A percentile compares a stretch with the other conserved stretches of the same genome.
These are phyloP conservation scores for Eumaeus atala DNA, from an alignment of 1,140 invertebrate genomes.

Conservation along the genomic window DNA sequence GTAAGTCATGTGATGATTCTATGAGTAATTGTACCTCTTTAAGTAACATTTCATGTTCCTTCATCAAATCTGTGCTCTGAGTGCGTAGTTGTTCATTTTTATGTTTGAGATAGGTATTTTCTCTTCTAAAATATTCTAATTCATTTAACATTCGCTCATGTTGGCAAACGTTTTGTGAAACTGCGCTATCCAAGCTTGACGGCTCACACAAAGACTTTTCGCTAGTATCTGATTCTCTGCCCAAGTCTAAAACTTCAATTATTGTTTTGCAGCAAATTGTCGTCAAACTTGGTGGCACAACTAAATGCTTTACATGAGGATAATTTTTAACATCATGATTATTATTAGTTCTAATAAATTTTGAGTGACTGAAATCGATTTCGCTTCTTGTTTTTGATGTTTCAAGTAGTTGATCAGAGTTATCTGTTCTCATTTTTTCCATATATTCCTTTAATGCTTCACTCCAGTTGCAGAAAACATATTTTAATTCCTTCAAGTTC, in stretches of 20 bases:
- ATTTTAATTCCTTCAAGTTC: conserved; percentile 25
- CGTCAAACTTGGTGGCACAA: conserved; percentile 49
- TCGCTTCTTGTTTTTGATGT: conserved; percentile 6
- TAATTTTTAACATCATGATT: neutral
- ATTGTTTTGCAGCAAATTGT: conserved; percentile 56
- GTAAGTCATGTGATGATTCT: conserved; percentile 44
- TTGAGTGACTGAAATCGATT: conserved; percentile 10
- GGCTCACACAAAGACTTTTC: conserved; percentile 19
- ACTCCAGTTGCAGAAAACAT: neutral
- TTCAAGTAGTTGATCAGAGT: neutral
- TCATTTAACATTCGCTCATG: conserved; percentile 35
- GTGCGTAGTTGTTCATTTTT: conserved; percentile 33
- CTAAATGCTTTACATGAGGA: neutral
- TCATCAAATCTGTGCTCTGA: conserved; percentile 31
- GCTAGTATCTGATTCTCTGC: conserved; percentile 20
- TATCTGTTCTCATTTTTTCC: neutral
- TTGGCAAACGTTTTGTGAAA: conserved; percentile 27
- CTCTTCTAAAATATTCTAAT: conserved; percentile 26
- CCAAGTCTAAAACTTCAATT: conserved; percentile 34
- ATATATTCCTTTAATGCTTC: neutral
- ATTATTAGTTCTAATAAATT: neutral
- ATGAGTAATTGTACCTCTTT: conserved; percentile 48
- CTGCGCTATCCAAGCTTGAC: conserved; percentile 20
- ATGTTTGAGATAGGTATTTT: conserved; percentile 34
- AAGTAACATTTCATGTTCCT: conserved; percentile 41